Evolutionary conservation across 2,888 invertebrate genomes (phyloP), one percentile per base, ranked within the genome.

Genomic region (Xestia xanthographa): DNA sequence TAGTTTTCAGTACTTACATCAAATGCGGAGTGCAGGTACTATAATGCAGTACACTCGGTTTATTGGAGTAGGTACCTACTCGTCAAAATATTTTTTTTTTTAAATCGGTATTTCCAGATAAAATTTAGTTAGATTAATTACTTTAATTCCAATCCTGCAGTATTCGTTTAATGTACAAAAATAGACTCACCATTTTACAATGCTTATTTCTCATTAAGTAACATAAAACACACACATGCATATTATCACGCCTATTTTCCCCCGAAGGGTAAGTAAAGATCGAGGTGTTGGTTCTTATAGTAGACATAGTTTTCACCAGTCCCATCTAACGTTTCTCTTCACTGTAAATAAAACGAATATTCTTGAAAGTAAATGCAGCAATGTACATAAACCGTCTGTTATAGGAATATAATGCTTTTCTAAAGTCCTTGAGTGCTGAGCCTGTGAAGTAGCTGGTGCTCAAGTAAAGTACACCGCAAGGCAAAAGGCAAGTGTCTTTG

Each of bases 401-500:
- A 77, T 72, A 72, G 20, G 67, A 38, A 75, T 66, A 72, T 66
- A 72, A 80, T 78, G 73, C 77, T 78, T 65, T 75, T 70, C 69
- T 76, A 68, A 84, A 82, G 75, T 79, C 71, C 79, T 80, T 63
- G 50, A 70, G 74, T 48, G 72, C 68, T 73, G 60, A 74, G 81
- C 70, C 73, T 69, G 68, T 79, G 69, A 80, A 86, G 82, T 76
- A 75, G 79, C 53, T 73, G 66, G 81, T 81, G 68, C 87, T 85
- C 79, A 60, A 82, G 78, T 77, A 53, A 84, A 84, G 82, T 71
- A 84, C 68, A 84, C 84, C 80, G 77, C 83, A 86, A 85, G 82
- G 83, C 73, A 77, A 84, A 81, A 82, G 75, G 82, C 76, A 83
- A 84, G 85, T 84, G 77, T 85, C 77, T 80, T 75, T 72, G 68